Evolutionary conservation across 2,888 invertebrate species (phyloP).

Genomic region (Apoda limacodes): DNA sequence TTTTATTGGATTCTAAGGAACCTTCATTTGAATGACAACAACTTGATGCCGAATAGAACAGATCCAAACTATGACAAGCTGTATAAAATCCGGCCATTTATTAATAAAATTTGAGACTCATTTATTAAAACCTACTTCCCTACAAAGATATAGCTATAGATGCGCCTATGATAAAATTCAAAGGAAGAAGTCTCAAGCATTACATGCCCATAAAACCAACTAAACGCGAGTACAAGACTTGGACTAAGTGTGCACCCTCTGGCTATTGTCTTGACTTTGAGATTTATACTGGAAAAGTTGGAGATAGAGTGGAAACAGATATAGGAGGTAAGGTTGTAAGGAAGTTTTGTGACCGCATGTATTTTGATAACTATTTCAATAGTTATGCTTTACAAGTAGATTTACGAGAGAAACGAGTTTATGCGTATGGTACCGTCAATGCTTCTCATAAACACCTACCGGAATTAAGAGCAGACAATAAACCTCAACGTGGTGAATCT

Average conservation of each 20-base stretch:
- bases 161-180: constrained; percentile 7
- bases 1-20: constrained; percentile 7
- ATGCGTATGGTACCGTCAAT: constrained; percentile 12
- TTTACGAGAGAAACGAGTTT: constrained; percentile 7
- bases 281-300: constrained; percentile 13
- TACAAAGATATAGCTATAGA: constrained; percentile 1
- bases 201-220: constrained; percentile 9
- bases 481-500: constrained; percentile 6
- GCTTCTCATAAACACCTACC: constrained; percentile 3
- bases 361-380: constrained; percentile 15
- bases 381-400: constrained; percentile 13
- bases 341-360: constrained; percentile 8
- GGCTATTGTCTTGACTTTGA: constrained; percentile 13
- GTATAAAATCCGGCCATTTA: constrained; percentile 5
- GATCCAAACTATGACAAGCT: constrained; percentile 11
- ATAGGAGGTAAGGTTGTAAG: constrained; percentile 11
- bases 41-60: constrained; percentile 7
- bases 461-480: constrained; percentile 2
- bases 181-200: constrained; percentile 7
- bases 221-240: constrained; percentile 6
- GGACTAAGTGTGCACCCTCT: constrained; percentile 1
- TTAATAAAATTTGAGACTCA: no score
- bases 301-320: constrained; percentile 9
- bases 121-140: constrained; percentile 5
- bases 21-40: constrained; percentile 14